A percentile compares a stretch with the other conserved stretches of the same genome.
Evolutionary conservation across 2,113 vertebrate genomes (phyloP).

Genomic region (Uropsilus gracilis): DNA sequence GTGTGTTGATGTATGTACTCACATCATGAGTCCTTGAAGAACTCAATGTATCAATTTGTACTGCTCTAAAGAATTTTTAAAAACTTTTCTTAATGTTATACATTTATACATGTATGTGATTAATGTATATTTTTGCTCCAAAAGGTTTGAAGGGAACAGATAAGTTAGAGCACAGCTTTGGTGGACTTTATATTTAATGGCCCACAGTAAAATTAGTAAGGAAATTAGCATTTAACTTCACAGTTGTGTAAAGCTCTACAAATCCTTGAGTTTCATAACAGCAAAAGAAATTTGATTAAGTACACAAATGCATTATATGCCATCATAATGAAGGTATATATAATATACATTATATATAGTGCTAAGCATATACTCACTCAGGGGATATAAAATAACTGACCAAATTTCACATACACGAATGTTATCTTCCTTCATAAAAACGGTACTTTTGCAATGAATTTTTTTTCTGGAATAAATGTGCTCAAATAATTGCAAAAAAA

Average conservation of each 20-base stretch:
- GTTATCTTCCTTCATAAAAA: constrained; percentile 46
- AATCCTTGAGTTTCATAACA: constrained; percentile 32
- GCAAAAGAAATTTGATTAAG: constrained; percentile 28
- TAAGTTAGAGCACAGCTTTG: neutral
- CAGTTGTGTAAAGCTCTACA: constrained; percentile 25
- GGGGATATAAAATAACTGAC: constrained; percentile 12
- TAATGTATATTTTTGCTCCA: neutral
- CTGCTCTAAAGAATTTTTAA: neutral
- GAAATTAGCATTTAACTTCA: constrained; percentile 47
- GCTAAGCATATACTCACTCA: neutral
- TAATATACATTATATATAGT: neutral
- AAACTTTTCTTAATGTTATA: neutral
- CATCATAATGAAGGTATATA: constrained; percentile 16
- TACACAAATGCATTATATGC: neutral
- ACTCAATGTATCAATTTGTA: constrained; percentile 22
- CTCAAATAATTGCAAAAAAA: constrained; percentile 17
- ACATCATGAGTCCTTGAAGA: neutral
- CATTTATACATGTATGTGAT: neutral
- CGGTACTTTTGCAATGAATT: neutral
- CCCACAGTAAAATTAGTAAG: constrained; percentile 17
- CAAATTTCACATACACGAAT: constrained; percentile 24
- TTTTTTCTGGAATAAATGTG: constrained; percentile 39
- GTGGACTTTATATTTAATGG: constrained; percentile 18
- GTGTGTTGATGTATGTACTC: neutral
- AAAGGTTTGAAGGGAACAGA: neutral